phyloP scores from a whole-genome alignment of 1,140 invertebrate genomes.

The Sinonovacula constricta region DNA sequence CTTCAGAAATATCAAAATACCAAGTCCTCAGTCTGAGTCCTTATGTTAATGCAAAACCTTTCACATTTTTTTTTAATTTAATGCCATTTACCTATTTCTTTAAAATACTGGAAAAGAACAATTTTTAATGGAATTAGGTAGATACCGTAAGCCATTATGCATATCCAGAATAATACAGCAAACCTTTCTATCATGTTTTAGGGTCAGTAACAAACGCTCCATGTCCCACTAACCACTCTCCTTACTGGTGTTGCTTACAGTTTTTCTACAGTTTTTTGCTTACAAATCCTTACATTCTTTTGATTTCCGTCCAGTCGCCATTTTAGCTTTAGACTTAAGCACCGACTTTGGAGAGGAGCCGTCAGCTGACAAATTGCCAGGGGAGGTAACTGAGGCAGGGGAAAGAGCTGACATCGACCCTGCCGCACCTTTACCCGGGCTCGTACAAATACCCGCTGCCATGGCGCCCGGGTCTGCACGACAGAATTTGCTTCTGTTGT shows the following conservation, averaged over 20 bases:
- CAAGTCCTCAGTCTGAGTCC: too few relatives aligned
- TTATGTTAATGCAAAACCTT: too few relatives aligned
- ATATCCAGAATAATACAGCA: not conserved
- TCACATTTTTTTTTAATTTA: too few relatives aligned
- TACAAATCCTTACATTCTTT: conserved; percentile 52
- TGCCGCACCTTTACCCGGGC: not conserved
- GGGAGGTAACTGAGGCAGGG: conserved; percentile 10
- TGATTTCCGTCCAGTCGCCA: conserved; percentile 32
- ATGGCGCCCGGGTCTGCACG: not conserved
- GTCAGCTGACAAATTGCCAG: not conserved
- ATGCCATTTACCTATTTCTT: too few relatives aligned
- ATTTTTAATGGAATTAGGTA: too few relatives aligned
- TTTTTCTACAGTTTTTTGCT: not conserved
- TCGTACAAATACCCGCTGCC: not conserved
- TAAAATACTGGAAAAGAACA: too few relatives aligned
- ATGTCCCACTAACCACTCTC: conserved; percentile 24
- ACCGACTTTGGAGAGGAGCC: conserved; percentile 39
- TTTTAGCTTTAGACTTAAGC: conserved; percentile 29
- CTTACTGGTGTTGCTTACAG: conserved; percentile 35
- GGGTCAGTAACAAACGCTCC: not conserved
- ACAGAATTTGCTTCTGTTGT: conserved; percentile 49
- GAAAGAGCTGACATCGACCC: conserved; percentile 16
- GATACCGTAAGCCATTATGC: too few relatives aligned
- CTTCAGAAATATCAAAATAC: too few relatives aligned
- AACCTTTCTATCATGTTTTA: conserved; percentile 1